Conservation (phyloP, 2,888 invertebrate species). For the Ecliptopera silaceata region DNA sequence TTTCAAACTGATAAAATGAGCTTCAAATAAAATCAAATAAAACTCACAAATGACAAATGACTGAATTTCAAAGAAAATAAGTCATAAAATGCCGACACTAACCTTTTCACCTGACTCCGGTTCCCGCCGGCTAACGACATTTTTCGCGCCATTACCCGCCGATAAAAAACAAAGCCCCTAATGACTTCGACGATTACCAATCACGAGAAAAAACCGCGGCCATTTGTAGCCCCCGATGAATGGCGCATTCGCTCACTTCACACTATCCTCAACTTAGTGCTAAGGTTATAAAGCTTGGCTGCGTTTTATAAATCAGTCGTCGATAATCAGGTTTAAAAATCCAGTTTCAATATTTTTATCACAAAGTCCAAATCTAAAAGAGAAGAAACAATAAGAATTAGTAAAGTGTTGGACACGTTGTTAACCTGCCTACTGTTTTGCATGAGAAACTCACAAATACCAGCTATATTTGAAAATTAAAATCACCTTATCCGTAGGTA, state of each 20-base stretch:
- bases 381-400: no score
- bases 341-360: neutral
- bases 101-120: constrained; percentile 47
- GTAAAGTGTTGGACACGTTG: no score
- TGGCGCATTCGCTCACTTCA: constrained; percentile 16
- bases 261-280: constrained; percentile 2
- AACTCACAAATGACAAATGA: neutral
- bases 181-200: constrained; percentile 75
- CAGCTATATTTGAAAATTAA: neutral
- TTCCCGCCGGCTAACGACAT: constrained; percentile 58
- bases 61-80: neutral
- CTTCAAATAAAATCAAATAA: neutral
- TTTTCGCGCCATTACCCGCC: constrained; percentile 68
- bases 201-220: constrained; percentile 58
- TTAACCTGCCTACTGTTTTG: neutral
- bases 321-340: no score
- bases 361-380: no score
- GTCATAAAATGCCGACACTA: constrained; percentile 16
- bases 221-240: constrained; percentile 19
- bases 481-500: neutral
- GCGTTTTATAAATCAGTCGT: neutral
- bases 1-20: no score
- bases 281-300: neutral
- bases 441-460: neutral
- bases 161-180: constrained; percentile 72